Evolutionary conservation across 2,888 invertebrate species (phyloP).

Genomic region (Drosophila pseudotalamancana): DNA sequence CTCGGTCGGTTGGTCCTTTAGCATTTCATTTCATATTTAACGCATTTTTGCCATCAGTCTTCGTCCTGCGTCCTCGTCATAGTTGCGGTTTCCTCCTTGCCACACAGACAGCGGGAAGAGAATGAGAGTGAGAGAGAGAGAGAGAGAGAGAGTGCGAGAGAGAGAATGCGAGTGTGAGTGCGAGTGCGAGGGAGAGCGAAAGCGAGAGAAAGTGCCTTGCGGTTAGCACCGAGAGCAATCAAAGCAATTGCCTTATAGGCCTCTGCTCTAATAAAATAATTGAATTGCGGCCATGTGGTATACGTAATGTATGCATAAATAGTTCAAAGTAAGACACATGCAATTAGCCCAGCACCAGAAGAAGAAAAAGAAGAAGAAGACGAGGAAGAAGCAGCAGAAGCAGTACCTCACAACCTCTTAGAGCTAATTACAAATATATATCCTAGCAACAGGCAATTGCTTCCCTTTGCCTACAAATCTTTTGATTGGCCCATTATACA

Average conservation of each 20-base stretch:
- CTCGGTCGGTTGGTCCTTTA: constrained; percentile 1
- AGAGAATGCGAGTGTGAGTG: neutral
- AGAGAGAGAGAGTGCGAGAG: neutral
- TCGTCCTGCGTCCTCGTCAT: constrained; percentile 33
- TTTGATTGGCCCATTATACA: too few relatives aligned
- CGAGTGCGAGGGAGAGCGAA: neutral
- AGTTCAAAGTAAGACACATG: constrained; percentile 62
- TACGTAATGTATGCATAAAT: constrained; percentile 17
- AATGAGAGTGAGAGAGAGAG: neutral
- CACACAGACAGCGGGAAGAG: neutral
- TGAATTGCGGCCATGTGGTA: constrained; percentile 74
- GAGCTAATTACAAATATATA: constrained; percentile 20
- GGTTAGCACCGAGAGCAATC: constrained; percentile 66
- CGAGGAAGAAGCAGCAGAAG: neutral
- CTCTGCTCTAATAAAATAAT: constrained; percentile 68
- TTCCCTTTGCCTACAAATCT: too few relatives aligned
- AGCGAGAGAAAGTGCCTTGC: constrained; percentile 32
- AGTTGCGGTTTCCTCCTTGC: constrained; percentile 57
- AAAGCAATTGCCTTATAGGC: constrained; percentile 63
- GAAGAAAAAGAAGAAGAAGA: too few relatives aligned
- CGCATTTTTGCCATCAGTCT: constrained; percentile 62
- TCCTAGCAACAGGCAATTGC: neutral
- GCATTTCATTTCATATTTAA: constrained; percentile 66
- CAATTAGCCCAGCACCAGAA: constrained; percentile 55
- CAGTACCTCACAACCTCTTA: constrained; percentile 25